These are phyloP conservation scores for Brachionus koreanus DNA, from an alignment of 1,140 invertebrate genomes.

Conservation along the genomic window DNA sequence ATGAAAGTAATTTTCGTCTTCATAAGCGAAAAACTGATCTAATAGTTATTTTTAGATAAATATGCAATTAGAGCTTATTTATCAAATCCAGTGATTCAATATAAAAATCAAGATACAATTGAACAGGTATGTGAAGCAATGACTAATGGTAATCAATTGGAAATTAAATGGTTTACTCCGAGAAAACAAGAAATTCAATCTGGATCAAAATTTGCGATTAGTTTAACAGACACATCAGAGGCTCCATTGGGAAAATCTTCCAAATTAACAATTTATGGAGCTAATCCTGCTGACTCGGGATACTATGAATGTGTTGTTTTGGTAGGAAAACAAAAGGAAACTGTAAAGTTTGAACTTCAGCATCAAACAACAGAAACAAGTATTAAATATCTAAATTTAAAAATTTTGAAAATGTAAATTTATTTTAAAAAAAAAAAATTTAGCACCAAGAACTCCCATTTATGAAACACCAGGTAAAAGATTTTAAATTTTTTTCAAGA, in stretches of 20 bases:
- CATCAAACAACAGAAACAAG: background rate
- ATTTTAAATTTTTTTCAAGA: background rate
- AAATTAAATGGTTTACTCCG: background rate
- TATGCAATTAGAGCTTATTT: slow-evolving; percentile 20
- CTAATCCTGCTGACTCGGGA: background rate
- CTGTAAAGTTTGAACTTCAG: background rate
- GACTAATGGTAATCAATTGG: background rate
- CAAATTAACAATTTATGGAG: background rate
- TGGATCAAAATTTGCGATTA: background rate
- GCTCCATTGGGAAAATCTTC: slow-evolving; percentile 15
- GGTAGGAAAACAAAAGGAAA: slow-evolving; percentile 8
- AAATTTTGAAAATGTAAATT: background rate
- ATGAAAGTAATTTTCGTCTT: background rate
- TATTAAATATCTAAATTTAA: background rate
- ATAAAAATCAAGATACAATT: background rate
- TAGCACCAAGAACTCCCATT: background rate
- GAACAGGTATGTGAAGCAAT: slow-evolving; percentile 18
- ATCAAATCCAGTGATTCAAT: background rate
- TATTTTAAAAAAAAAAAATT: background rate
- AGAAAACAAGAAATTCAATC: slow-evolving; percentile 22
- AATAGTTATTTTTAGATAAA: background rate
- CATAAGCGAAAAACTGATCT: background rate
- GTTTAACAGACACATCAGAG: background rate
- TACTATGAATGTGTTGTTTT: slow-evolving; percentile 22
- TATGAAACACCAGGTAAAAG: slow-evolving; percentile 17